Evolutionary conservation across 2,113 vertebrate species (phyloP).

Genomic region (Saccopteryx leptura): DNA sequence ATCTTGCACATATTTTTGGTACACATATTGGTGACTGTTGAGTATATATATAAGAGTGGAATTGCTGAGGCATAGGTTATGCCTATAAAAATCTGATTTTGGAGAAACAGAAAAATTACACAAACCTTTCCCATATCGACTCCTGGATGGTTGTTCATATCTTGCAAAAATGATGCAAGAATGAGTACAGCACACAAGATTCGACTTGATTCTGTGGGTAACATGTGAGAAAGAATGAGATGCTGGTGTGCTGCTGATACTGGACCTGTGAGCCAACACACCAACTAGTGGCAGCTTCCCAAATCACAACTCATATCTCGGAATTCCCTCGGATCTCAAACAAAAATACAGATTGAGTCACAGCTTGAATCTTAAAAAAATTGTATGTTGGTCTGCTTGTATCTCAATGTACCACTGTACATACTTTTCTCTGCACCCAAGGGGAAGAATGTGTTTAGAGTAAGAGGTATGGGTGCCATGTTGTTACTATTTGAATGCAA

Average conservation of each 20-base stretch:
- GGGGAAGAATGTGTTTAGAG: not conserved
- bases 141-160: not conserved
- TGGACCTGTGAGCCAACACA: too few relatives aligned
- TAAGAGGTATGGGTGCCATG: not conserved
- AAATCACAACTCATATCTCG: too few relatives aligned
- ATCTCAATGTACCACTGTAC: not conserved
- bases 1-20: not conserved
- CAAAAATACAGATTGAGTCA: too few relatives aligned
- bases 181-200: too few relatives aligned
- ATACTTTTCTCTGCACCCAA: not conserved
- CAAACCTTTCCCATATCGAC: not conserved
- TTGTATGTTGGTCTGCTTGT: too few relatives aligned
- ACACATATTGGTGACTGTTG: not conserved
- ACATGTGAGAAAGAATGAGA: too few relatives aligned
- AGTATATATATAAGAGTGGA: not conserved
- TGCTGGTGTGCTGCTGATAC: too few relatives aligned
- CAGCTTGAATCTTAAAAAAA: too few relatives aligned
- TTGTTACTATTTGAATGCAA: not conserved
- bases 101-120: not conserved
- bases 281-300: too few relatives aligned
- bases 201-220: too few relatives aligned
- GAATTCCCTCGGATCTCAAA: too few relatives aligned
- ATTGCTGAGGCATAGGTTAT: not conserved
- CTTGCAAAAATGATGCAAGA: not conserved
- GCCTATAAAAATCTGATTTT: not conserved